phyloP scores from a whole-genome alignment of 2,797 vertebrate species.

The Parauchenoglanis punctatus region DNA sequence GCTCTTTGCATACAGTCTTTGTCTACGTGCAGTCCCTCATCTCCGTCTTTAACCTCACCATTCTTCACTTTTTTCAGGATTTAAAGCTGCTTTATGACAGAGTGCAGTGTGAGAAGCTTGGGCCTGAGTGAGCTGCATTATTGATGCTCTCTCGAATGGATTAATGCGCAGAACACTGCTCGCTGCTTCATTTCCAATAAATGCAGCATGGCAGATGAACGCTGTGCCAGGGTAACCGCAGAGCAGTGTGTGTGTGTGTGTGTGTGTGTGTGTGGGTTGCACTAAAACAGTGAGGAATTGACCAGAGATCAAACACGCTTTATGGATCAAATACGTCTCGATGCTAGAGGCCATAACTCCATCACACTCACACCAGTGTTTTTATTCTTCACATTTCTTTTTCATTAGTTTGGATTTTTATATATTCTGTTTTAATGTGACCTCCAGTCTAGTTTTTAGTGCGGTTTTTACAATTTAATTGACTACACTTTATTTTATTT shows the following conservation, averaged over 20 bases:
- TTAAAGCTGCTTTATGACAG: not conserved
- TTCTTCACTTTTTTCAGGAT: not conserved
- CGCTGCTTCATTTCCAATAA: conserved; percentile 10
- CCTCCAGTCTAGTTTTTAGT: not conserved
- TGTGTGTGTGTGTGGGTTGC: conserved; percentile 5
- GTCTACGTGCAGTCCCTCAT: not conserved
- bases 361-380: not conserved
- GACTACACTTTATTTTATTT: too few relatives aligned
- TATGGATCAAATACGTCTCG: not conserved
- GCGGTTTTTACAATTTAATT: too few relatives aligned
- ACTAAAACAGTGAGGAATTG: not conserved
- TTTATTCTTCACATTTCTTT: not conserved
- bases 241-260: conserved; percentile 8
- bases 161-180: not conserved
- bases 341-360: not conserved
- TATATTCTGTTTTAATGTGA: not conserved
- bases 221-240: not conserved
- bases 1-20: not conserved
- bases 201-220: not conserved
- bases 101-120: not conserved
- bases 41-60: not conserved
- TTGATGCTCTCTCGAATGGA: not conserved
- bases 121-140: not conserved
- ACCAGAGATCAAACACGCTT: conserved; percentile 5
- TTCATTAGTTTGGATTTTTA: not conserved